phyloP scores from a whole-genome alignment of 2,888 invertebrate genomes.

The Drosophila pseudotalamancana region DNA sequence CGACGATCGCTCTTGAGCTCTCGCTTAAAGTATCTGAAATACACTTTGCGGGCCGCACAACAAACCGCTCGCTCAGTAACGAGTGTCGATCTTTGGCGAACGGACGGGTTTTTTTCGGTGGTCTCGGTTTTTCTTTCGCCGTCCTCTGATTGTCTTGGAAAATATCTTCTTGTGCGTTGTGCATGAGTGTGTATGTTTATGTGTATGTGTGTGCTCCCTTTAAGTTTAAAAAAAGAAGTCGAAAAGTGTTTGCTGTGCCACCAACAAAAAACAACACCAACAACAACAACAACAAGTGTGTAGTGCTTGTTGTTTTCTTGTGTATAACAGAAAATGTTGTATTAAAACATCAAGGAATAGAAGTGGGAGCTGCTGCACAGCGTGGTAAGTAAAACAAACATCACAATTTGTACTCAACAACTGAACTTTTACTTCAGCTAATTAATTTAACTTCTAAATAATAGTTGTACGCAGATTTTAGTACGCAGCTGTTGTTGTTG shows the following conservation, averaged over 20 bases:
- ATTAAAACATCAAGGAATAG: constrained; percentile 37
- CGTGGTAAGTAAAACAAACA: constrained; percentile 33
- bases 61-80: constrained; percentile 36
- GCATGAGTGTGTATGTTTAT: constrained; percentile 16
- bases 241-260: constrained; percentile 63
- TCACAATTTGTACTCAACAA: not conserved
- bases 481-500: constrained; percentile 42
- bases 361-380: constrained; percentile 14
- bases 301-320: constrained; percentile 59
- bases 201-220: constrained; percentile 50
- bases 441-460: not conserved
- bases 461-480: constrained; percentile 22
- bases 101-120: constrained; percentile 57
- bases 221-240: constrained; percentile 73
- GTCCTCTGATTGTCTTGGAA: constrained; percentile 62
- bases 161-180: constrained; percentile 50
- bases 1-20: constrained; percentile 20
- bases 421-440: constrained; percentile 6
- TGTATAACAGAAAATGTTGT: constrained; percentile 68
- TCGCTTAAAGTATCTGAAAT: constrained; percentile 1
- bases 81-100: constrained; percentile 59
- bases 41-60: constrained; percentile 3
- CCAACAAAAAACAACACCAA: constrained; percentile 43
- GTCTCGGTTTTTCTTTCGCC: constrained; percentile 49
- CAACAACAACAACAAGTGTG: constrained; percentile 39